These are phyloP conservation scores for Eriocheir sinensis DNA, from an alignment of 1,140 invertebrate species.

Conservation along the genomic window DNA sequence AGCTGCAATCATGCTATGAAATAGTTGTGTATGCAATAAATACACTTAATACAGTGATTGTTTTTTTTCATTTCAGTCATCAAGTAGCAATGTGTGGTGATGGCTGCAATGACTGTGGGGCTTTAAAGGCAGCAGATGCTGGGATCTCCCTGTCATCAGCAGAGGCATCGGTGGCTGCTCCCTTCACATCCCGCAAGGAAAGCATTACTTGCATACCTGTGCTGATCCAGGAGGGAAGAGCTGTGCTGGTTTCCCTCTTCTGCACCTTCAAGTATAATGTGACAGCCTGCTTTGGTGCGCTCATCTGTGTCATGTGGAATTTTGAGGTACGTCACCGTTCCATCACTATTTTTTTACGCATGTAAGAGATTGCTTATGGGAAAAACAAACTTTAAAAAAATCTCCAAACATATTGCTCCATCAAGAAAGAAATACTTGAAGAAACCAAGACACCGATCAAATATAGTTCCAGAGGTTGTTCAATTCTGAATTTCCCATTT, in stretches of 20 bases:
- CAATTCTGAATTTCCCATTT: no score
- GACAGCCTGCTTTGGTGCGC: constrained; percentile 84
- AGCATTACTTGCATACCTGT: constrained; percentile 84
- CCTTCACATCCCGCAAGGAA: constrained; percentile 84
- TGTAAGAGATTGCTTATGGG: no score
- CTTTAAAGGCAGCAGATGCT: constrained; percentile 84
- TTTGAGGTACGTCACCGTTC: constrained; percentile 65
- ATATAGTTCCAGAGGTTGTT: no score
- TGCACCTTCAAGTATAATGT: constrained; percentile 86
- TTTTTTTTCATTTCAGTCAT: constrained; percentile 62
- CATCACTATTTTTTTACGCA: no score
- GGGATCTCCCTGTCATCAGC: constrained; percentile 84
- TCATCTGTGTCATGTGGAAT: constrained; percentile 82
- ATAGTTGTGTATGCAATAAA: constrained; percentile 40
- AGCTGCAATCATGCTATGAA: no score
- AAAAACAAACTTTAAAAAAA: no score
- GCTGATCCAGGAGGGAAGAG: constrained; percentile 84
- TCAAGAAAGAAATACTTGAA: no score
- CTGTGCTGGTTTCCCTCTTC: constrained; percentile 85
- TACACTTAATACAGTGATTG: background rate
- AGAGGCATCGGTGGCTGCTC: constrained; percentile 85
- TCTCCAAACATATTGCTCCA: no score
- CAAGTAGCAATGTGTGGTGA: constrained; percentile 86
- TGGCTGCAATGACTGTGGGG: constrained; percentile 86
- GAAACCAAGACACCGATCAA: no score